These are phyloP conservation scores for Picathartes gymnocephalus DNA, from an alignment of 2,113 vertebrate species.

Conservation along the genomic window DNA sequence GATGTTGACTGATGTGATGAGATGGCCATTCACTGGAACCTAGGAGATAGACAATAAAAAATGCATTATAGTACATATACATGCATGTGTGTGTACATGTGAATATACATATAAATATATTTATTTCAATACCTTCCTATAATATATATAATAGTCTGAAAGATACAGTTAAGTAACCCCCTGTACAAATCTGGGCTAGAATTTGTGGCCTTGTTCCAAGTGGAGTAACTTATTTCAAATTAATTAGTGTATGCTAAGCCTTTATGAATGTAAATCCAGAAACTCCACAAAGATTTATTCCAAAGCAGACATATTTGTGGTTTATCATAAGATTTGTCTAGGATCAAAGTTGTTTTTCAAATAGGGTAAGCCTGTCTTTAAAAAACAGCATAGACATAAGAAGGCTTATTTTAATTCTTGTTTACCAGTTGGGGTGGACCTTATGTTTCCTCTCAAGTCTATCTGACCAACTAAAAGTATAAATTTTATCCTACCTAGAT, in stretches of 20 bases:
- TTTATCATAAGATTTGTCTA: constrained; percentile 35
- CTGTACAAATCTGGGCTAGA: not conserved
- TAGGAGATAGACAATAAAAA: not conserved
- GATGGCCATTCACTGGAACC: constrained; percentile 33
- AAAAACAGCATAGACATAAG: not conserved
- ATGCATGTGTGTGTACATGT: not conserved
- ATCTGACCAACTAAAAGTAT: not conserved
- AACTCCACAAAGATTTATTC: constrained; percentile 16
- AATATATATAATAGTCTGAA: not conserved
- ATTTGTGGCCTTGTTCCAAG: not conserved
- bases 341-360: constrained; percentile 38
- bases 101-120: not conserved
- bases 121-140: not conserved
- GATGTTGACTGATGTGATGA: not conserved
- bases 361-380: constrained; percentile 1
- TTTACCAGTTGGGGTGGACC: not conserved
- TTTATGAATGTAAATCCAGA: constrained; percentile 27
- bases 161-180: not conserved
- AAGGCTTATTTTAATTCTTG: constrained; percentile 28
- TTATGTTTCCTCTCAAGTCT: not conserved
- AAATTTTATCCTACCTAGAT: not conserved
- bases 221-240: constrained; percentile 38
- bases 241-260: constrained; percentile 24
- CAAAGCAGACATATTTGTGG: constrained; percentile 39
- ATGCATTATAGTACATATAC: not conserved